A percentile compares a stretch with the other conserved stretches of the same genome.
phyloP scores from a whole-genome alignment of 2,888 invertebrate genomes.

The Pedicia rivosa region DNA sequence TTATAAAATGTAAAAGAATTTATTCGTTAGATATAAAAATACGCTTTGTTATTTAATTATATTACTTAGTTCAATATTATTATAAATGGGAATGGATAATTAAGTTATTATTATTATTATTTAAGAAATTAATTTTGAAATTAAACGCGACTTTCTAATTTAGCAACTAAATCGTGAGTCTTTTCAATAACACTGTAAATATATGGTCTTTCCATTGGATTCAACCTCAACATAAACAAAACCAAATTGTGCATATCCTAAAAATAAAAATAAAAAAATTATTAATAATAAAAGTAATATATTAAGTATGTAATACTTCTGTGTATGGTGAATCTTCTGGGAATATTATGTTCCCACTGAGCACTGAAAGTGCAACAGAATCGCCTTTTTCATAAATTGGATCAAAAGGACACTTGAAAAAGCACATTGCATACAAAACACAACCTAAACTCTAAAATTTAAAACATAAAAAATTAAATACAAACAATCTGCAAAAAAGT shows the following conservation, averaged over 20 bases:
- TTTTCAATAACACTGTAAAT: conserved; percentile 53
- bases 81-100: too few species aligned
- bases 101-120: too few species aligned
- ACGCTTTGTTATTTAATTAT: too few species aligned
- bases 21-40: too few species aligned
- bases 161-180: conserved; percentile 38
- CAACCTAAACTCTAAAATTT: conserved; percentile 63
- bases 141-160: conserved; percentile 40
- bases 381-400: conserved; percentile 69
- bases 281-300: conserved; percentile 2
- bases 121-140: too few species aligned
- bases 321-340: conserved; percentile 49
- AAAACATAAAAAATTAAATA: conserved; percentile 7
- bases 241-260: conserved; percentile 55
- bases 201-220: conserved; percentile 59
- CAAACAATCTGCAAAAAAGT: too few species aligned
- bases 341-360: conserved; percentile 56
- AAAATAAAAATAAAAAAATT: conserved; percentile 17
- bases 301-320: conserved; percentile 22
- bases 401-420: conserved; percentile 74
- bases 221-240: conserved; percentile 51
- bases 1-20: too few species aligned
- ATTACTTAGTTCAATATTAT: too few species aligned
- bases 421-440: conserved; percentile 69
- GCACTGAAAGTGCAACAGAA: conserved; percentile 71